Base-by-base conservation (phyloP, 2,113 vertebrate genomes). In the Rhombomys opimus region DNA sequence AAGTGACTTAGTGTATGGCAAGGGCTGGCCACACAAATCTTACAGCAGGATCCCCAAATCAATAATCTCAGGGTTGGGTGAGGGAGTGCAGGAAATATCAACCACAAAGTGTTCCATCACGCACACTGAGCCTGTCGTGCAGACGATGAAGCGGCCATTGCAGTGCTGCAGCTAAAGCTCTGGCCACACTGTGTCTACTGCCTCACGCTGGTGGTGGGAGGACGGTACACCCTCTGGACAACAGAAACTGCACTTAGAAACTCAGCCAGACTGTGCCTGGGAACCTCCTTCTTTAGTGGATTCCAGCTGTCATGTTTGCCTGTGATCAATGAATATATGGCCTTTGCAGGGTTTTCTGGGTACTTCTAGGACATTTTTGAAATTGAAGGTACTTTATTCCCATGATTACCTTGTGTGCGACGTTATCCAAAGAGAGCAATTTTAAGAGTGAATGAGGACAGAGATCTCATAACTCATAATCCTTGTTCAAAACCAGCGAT, bases 121-220 rank as follows among this genome's bases (percentile, higher is more conserved):
- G 5, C 15, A 41, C 68, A 11, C 10, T 10, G 54, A n/a, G 10
- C 30, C 65, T 41, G 20, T 23, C 32, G 2, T 7, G 7, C 22
- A 15, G 30, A 30, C 13, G 41, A 35, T 20, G 61, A 30, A 59
- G 73, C 61, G 38, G 17, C 78, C 63, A 30, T 7, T 9, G 27
- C 13, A 54, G 9, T 22, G 54, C 30, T n/a, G 14, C 17, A 32
- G 22, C 59, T 4, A 57, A 20, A n/a, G 70, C 78, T 12, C 75
- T 8, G 41, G 38, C 6, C 6, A 4, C 0, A 5, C 27, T 27
- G 22, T 41, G 27, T 6, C 5, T 1, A 61, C 1, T 10, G n/a
- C 65, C 93, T 67, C 59, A 22, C 14, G 3, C 10, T 35, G 18
- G 30, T 70, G 81, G 22, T 7, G 3, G 13, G 72, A 22, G 38